A percentile compares a stretch with the other conserved stretches of the same genome.
Evolutionary conservation across 2,113 vertebrate species (phyloP).

Genomic region (Emydura subglobosa): DNA sequence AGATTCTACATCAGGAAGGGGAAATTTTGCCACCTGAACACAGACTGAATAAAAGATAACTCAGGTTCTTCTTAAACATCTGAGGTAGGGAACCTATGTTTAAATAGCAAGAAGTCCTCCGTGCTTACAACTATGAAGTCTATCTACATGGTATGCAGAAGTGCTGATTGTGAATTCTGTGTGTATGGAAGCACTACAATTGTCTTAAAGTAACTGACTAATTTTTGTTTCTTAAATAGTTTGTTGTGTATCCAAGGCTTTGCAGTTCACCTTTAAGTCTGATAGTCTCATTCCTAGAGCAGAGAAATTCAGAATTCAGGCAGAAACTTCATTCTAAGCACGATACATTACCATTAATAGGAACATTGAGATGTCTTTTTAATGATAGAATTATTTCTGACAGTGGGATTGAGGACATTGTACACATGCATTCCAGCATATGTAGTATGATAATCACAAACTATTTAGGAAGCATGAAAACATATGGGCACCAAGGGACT

Average conservation of each 20-base stretch:
- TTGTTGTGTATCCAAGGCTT: background rate
- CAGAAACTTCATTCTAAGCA: background rate
- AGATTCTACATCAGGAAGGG: rapidly evolving
- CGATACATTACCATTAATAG: background rate
- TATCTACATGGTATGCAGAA: rapidly evolving
- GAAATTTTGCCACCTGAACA: rapidly evolving
- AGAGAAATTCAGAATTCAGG: background rate
- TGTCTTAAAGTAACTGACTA: rapidly evolving
- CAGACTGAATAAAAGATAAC: rapidly evolving
- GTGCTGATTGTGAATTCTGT: rapidly evolving
- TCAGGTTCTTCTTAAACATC: rapidly evolving
- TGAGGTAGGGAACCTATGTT: rapidly evolving
- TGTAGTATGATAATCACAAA: background rate
- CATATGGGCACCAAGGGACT: no score
- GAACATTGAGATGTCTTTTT: background rate
- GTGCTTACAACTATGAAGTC: rapidly evolving
- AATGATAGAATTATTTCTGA: background rate
- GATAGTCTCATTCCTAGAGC: background rate
- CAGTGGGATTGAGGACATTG: background rate
- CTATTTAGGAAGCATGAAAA: background rate
- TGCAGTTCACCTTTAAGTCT: background rate
- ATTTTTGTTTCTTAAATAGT: rapidly evolving
- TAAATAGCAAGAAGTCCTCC: rapidly evolving
- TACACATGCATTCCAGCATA: background rate
- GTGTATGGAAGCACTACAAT: rapidly evolving